phyloP scores from a whole-genome alignment of 2,797 vertebrate genomes.

The Pogonophryne albipinna region DNA sequence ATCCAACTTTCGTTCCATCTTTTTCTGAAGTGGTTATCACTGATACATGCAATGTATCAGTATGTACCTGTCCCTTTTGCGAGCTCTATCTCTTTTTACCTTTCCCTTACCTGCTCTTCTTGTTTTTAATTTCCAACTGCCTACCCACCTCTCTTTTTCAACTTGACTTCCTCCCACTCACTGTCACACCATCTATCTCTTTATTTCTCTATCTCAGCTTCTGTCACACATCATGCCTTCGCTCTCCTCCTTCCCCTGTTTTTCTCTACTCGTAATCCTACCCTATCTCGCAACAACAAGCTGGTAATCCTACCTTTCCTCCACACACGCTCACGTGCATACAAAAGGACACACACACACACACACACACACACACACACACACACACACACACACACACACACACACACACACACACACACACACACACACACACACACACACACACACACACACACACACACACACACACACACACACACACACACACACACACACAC shows the following conservation, averaged over 20 bases:
- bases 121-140: slow-evolving; percentile 24
- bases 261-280: slow-evolving; percentile 68
- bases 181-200: slow-evolving; percentile 63
- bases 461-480: slow-evolving; percentile 1
- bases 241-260: slow-evolving; percentile 36
- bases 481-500: slow-evolving; percentile 23
- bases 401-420: slow-evolving; percentile 22
- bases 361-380: slow-evolving; percentile 17
- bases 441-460: slow-evolving; percentile 22
- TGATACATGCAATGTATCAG: background rate
- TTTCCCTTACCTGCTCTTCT: slow-evolving; percentile 2
- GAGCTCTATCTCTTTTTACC: background rate
- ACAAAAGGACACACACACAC: slow-evolving; percentile 23
- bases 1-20: background rate
- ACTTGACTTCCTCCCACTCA: slow-evolving; percentile 56
- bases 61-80: background rate
- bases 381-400: slow-evolving; percentile 8
- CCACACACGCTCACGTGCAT: slow-evolving; percentile 32
- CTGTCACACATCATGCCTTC: slow-evolving; percentile 64
- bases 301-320: slow-evolving; percentile 74
- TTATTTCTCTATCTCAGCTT: slow-evolving; percentile 54
- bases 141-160: slow-evolving; percentile 22
- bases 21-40: background rate
- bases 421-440: slow-evolving; percentile 6
- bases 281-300: slow-evolving; percentile 67